Conservation (phyloP, 1,140 invertebrate species). For the Chrysomallon squamiferum region DNA sequence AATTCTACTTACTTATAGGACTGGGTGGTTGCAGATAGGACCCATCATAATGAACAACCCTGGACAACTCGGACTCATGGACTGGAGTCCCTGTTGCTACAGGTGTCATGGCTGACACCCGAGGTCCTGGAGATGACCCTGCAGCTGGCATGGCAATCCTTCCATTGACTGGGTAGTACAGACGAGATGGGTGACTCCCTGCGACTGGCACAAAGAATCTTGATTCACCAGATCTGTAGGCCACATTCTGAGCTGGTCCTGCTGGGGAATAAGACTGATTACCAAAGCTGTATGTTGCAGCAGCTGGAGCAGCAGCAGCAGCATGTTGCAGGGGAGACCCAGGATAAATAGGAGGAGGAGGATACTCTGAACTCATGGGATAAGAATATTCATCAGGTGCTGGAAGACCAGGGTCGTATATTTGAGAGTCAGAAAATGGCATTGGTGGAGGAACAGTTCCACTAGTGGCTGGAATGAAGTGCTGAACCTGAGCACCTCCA, state of each 20-base stretch:
- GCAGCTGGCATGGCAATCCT: constrained; percentile 25
- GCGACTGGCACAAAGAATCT: constrained; percentile 33
- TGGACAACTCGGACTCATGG: constrained; percentile 11
- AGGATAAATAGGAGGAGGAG: not conserved
- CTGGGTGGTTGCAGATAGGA: constrained; percentile 37
- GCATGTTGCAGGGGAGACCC: not conserved
- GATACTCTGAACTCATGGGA: not conserved
- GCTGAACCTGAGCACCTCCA: not conserved
- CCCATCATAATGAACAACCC: constrained; percentile 21
- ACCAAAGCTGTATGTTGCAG: constrained; percentile 19
- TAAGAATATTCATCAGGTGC: not conserved
- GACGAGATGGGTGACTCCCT: constrained; percentile 27
- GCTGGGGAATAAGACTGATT: constrained; percentile 17
- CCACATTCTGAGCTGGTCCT: constrained; percentile 31
- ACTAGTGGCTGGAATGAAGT: no score
- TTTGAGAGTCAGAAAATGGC: no score
- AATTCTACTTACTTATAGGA: constrained; percentile 37
- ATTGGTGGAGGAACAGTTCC: no score
- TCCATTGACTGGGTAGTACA: constrained; percentile 32
- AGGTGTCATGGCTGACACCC: constrained; percentile 21
- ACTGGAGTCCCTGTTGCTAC: constrained; percentile 40
- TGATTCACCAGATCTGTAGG: constrained; percentile 19
- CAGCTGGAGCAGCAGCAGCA: constrained; percentile 3
- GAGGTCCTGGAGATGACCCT: constrained; percentile 26
- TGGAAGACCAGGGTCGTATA: not conserved